phyloP scores from a whole-genome alignment of 2,113 vertebrate genomes.

The Corythaixoides concolor region DNA sequence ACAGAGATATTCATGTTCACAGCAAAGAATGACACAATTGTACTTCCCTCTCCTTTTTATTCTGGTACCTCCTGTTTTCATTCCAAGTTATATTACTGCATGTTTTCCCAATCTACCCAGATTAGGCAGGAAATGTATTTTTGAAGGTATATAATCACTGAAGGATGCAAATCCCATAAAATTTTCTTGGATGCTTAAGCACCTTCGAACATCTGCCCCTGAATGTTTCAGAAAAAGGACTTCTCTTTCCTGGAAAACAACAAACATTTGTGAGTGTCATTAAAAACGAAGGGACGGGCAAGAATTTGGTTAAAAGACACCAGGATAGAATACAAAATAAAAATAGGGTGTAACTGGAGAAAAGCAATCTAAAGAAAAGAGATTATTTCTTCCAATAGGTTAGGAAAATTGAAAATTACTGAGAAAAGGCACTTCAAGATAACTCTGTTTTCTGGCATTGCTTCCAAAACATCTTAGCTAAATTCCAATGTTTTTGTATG shows the following conservation, averaged over 20 bases:
- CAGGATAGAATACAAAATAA: not conserved
- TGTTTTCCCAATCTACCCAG: not conserved
- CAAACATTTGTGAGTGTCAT: not conserved
- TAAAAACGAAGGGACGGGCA: not conserved
- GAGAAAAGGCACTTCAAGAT: not conserved
- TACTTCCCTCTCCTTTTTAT: not conserved
- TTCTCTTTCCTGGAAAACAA: not conserved
- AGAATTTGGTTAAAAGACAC: not conserved
- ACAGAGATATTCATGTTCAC: not conserved
- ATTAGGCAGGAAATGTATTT: not conserved
- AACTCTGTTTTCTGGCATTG: not conserved
- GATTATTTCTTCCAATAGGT: not conserved
- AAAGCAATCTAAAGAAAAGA: not conserved
- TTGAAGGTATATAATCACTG: not conserved
- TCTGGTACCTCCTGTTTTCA: not conserved
- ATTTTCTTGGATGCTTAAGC: not conserved
- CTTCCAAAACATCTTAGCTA: not conserved
- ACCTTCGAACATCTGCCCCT: not conserved
- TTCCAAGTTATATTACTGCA: not conserved
- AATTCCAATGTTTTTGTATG: not conserved
- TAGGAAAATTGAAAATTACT: not conserved
- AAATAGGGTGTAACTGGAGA: not conserved
- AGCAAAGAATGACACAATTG: not conserved
- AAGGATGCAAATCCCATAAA: not conserved
- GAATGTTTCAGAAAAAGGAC: not conserved